Evolutionary conservation across 2,888 invertebrate genomes (phyloP).

Genomic region (Ceraclea dissimilis): DNA sequence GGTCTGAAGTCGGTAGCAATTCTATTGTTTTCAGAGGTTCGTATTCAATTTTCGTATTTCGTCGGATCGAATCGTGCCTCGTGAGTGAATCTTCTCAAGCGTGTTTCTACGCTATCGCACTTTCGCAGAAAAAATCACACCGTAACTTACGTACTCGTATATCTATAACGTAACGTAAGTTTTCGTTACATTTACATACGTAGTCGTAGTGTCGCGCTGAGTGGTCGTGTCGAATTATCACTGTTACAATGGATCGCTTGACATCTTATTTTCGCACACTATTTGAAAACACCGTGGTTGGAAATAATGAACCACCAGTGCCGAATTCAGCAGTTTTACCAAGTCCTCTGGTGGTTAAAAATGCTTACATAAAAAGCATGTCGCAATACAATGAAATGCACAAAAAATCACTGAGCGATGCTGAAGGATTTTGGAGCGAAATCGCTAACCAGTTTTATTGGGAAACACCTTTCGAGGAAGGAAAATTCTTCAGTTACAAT

Average conservation of each 20-base stretch:
- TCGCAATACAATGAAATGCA: conserved; percentile 78
- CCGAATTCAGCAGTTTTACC: conserved; percentile 51
- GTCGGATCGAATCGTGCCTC: too few relatives aligned
- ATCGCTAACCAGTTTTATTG: conserved; percentile 92
- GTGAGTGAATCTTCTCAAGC: too few relatives aligned
- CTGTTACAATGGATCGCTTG: conserved; percentile 1
- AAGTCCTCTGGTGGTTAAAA: conserved; percentile 46
- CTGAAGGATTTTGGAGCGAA: conserved; percentile 87
- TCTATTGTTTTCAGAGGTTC: too few relatives aligned
- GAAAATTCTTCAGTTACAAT: conserved; percentile 81
- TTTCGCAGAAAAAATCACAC: too few relatives aligned
- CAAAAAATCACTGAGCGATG: conserved; percentile 77
- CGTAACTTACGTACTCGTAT: too few relatives aligned
- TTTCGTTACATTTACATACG: too few relatives aligned
- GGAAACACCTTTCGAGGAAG: conserved; percentile 68
- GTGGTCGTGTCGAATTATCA: neutral
- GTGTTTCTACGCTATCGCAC: too few relatives aligned
- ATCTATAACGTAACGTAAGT: too few relatives aligned
- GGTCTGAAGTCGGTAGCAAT: too few relatives aligned
- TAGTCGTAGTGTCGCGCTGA: too few relatives aligned
- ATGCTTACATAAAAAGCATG: conserved; percentile 60
- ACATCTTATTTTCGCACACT: conserved; percentile 1
- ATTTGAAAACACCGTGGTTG: neutral
- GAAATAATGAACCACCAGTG: conserved; percentile 46
- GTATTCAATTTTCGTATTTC: too few relatives aligned